Evolutionary conservation across 2,888 invertebrate species (phyloP).

Genomic region (Tenthredo amoena): DNA sequence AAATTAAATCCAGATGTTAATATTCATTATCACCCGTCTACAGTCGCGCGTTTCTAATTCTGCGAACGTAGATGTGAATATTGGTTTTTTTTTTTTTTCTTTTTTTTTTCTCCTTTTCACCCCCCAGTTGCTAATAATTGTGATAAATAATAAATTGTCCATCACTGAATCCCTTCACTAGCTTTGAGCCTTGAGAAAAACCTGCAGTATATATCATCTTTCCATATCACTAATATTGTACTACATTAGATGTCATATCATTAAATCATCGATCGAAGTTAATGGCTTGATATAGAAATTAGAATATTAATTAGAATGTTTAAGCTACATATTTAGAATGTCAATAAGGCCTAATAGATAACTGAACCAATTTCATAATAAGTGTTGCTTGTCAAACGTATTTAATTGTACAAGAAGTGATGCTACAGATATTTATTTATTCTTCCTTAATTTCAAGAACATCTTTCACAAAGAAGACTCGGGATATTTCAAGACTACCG

Average conservation of each 20-base stretch:
- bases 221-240: conserved; percentile 70
- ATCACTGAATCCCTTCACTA: conserved; percentile 13
- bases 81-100: not conserved
- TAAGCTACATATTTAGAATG: conserved; percentile 58
- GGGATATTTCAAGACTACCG: not conserved
- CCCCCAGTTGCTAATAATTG: not conserved
- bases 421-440: conserved; percentile 63
- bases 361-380: conserved; percentile 67
- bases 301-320: conserved; percentile 64
- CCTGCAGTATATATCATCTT: conserved; percentile 56
- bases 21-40: not conserved
- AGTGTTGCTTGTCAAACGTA: conserved; percentile 67
- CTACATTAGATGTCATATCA: conserved; percentile 71
- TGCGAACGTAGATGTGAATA: not conserved
- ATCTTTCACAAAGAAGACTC: conserved; percentile 54
- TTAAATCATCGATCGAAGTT: conserved; percentile 65
- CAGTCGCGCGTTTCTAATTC: not conserved
- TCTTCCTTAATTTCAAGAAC: conserved; percentile 65
- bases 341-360: conserved; percentile 73
- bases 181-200: conserved; percentile 19
- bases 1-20: conserved; percentile 12
- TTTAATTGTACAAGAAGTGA: conserved; percentile 58
- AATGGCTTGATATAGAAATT: conserved; percentile 69
- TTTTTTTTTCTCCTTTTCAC: not conserved
- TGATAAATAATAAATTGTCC: not conserved